These are phyloP conservation scores for Lysandra coridon DNA, from an alignment of 2,888 invertebrate species.

Conservation along the genomic window DNA sequence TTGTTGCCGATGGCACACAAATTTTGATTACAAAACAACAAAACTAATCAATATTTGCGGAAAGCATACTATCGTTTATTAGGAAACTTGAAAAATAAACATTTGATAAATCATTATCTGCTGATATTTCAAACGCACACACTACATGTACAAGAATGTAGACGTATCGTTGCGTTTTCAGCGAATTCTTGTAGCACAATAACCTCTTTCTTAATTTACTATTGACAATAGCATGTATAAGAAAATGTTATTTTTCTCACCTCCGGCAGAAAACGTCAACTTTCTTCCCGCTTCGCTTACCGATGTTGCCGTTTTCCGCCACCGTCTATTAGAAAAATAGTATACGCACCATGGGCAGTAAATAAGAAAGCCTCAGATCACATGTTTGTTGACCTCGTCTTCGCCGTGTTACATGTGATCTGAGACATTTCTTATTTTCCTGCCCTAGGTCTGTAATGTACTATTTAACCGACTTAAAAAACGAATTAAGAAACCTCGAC, in stretches of 20 bases:
- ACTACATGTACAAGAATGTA: neutral
- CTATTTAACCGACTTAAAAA: too few species aligned
- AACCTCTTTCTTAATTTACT: slow-evolving; percentile 7
- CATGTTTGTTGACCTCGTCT: too few species aligned
- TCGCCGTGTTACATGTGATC: too few species aligned
- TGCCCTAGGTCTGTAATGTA: too few species aligned
- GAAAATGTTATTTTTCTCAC: neutral
- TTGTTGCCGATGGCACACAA: neutral
- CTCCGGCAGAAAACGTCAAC: too few species aligned
- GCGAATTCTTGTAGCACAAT: neutral
- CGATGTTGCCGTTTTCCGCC: too few species aligned
- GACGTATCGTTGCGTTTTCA: neutral
- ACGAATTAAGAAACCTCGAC: too few species aligned
- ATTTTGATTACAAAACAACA: neutral
- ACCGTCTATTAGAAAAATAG: too few species aligned
- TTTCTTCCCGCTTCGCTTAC: too few species aligned
- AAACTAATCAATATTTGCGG: neutral
- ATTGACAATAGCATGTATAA: slow-evolving; percentile 12
- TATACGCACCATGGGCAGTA: too few species aligned
- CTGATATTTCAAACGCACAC: slow-evolving; percentile 3
- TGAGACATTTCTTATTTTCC: too few species aligned
- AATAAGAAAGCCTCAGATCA: too few species aligned
- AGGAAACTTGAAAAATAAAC: neutral
- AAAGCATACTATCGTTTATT: neutral
- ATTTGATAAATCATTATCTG: neutral